Percentiles rank a stretch among this genome's conserved stretches.
Conservation (phyloP, 2,113 vertebrate genomes). For the Nesoenas mayeri region DNA sequence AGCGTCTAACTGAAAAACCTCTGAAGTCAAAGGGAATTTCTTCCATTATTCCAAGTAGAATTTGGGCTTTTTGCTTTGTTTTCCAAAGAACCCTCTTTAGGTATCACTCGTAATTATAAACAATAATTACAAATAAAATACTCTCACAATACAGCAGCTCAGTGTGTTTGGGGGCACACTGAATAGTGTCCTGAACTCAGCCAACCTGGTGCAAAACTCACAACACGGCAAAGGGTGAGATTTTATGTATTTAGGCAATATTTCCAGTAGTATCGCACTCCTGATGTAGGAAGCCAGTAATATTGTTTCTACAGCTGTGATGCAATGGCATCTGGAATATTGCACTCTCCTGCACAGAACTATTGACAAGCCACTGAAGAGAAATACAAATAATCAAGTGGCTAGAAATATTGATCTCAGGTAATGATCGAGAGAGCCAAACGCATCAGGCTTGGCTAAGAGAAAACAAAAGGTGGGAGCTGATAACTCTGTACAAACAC, state of each 20-base stretch:
- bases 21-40: background rate
- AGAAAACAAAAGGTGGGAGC: constrained; percentile 3
- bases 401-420: background rate
- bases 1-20: background rate
- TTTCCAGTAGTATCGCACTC: background rate
- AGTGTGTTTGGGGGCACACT: background rate
- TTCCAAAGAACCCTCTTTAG: background rate
- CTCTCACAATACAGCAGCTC: background rate
- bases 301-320: background rate
- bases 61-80: background rate
- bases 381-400: constrained; percentile 24
- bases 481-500: background rate
- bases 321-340: background rate
- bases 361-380: background rate
- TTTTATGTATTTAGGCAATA: rapidly evolving
- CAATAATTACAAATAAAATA: background rate
- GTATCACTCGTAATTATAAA: background rate
- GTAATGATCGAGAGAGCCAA: background rate
- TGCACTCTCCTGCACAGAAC: background rate
- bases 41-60: background rate
- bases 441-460: background rate
- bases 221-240: rapidly evolving
- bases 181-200: background rate
- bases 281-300: background rate
- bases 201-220: background rate